Percentiles rank a stretch among this genome's conserved stretches.
These are phyloP conservation scores for Gonioctena quinquepunctata DNA, from an alignment of 1,140 invertebrate species.

Conservation along the genomic window DNA sequence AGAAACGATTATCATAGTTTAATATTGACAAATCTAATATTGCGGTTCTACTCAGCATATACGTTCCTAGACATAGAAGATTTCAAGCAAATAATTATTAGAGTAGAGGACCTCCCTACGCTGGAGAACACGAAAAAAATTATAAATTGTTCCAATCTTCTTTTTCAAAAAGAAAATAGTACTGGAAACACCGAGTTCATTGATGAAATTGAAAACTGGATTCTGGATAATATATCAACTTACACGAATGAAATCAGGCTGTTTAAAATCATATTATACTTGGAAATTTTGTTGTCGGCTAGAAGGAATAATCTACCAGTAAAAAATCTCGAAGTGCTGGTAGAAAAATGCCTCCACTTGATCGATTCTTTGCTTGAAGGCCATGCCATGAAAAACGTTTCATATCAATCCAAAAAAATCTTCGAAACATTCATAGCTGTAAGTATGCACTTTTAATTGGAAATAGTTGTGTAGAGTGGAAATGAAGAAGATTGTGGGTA, in stretches of 20 bases:
- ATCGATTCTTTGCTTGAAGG: slow-evolving; percentile 6
- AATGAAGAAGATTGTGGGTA: too few relatives aligned
- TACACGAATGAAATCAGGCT: not conserved
- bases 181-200: not conserved
- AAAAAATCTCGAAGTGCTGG: not conserved
- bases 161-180: not conserved
- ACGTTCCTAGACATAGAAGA: not conserved
- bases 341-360: not conserved
- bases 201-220: not conserved
- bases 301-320: slow-evolving; percentile 13
- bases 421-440: slow-evolving; percentile 35
- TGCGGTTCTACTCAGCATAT: not conserved
- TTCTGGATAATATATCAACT: not conserved
- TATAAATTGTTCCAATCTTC: slow-evolving; percentile 5
- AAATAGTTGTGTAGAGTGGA: not conserved
- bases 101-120: not conserved
- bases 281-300: slow-evolving; percentile 17
- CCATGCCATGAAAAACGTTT: not conserved
- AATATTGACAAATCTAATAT: not conserved
- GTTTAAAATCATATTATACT: slow-evolving; percentile 13
- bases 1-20: not conserved
- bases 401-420: slow-evolving; percentile 24
- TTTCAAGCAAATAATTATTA: not conserved
- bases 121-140: slow-evolving; percentile 3
- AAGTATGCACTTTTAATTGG: slow-evolving; percentile 24